These are phyloP conservation scores for Centropristis striata DNA, from an alignment of 2,113 vertebrate genomes.

Conservation along the genomic window DNA sequence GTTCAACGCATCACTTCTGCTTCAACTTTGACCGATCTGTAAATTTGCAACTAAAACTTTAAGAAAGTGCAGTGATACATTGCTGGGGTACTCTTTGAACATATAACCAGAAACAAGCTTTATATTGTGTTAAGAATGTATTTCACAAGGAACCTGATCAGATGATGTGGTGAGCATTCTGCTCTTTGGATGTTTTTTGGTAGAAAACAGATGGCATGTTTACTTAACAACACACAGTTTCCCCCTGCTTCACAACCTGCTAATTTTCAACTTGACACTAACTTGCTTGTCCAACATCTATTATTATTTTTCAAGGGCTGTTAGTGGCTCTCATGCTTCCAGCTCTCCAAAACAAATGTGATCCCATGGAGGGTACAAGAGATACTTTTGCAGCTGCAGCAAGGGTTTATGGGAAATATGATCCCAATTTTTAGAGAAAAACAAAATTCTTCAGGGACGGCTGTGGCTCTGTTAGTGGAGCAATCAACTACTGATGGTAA, in stretches of 20 bases:
- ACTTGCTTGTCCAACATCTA: background rate
- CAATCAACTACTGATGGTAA: too few species aligned
- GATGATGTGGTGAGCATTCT: too few species aligned
- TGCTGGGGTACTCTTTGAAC: too few species aligned
- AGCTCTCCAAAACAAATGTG: constrained; percentile 32
- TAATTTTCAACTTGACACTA: constrained; percentile 44
- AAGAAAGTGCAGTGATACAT: background rate
- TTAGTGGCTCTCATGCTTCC: constrained; percentile 3
- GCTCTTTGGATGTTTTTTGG: background rate
- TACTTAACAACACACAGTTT: background rate
- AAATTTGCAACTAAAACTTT: background rate
- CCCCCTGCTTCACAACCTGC: background rate
- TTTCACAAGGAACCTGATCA: too few species aligned
- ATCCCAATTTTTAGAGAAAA: constrained; percentile 2
- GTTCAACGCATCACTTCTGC: background rate
- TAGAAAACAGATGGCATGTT: background rate
- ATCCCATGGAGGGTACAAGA: background rate
- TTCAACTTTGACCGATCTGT: too few species aligned
- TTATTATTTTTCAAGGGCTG: constrained; percentile 22
- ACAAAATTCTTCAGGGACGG: too few species aligned
- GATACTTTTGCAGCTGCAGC: constrained; percentile 16
- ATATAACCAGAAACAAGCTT: background rate
- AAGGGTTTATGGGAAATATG: background rate
- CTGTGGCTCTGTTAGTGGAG: too few species aligned
- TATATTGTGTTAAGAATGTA: too few species aligned